Conservation (phyloP, 2,888 invertebrate genomes). For the Tryphoninae sp. region DNA sequence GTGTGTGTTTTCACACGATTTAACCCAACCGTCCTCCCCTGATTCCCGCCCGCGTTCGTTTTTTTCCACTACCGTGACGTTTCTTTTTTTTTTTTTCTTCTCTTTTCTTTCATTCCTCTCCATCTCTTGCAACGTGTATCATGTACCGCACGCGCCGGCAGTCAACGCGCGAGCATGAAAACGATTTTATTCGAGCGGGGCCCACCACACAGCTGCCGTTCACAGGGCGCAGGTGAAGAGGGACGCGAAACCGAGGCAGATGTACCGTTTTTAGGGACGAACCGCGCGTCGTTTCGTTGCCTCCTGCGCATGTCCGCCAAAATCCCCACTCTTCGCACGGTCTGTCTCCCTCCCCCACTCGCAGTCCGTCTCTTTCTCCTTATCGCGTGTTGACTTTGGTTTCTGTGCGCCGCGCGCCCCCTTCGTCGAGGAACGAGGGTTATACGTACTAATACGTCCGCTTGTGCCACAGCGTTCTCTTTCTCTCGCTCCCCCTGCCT, state of each 20-base stretch:
- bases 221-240: constrained; percentile 77
- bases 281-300: constrained; percentile 28
- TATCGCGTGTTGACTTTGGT: constrained; percentile 44
- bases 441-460: constrained; percentile 40
- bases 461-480: not conserved
- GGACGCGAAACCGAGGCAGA: constrained; percentile 72
- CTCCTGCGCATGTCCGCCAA: constrained; percentile 47
- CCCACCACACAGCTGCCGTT: constrained; percentile 73
- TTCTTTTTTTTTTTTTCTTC: constrained; percentile 18
- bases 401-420: constrained; percentile 23
- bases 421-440: constrained; percentile 10
- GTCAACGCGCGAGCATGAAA: constrained; percentile 62
- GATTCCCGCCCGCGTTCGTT: constrained; percentile 18
- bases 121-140: constrained; percentile 41
- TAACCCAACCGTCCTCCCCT: constrained; percentile 30
- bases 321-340: constrained; percentile 13
- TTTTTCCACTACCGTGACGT: constrained; percentile 6
- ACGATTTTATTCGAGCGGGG: constrained; percentile 51
- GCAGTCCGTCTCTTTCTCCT: not conserved
- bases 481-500: not conserved
- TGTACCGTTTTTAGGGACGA: constrained; percentile 73
- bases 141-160: constrained; percentile 71
- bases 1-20: constrained; percentile 35
- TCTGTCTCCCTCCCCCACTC: constrained; percentile 11
- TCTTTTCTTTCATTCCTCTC: constrained; percentile 13